Conservation (phyloP, 2,888 invertebrate species). For the Lobophora halterata region DNA sequence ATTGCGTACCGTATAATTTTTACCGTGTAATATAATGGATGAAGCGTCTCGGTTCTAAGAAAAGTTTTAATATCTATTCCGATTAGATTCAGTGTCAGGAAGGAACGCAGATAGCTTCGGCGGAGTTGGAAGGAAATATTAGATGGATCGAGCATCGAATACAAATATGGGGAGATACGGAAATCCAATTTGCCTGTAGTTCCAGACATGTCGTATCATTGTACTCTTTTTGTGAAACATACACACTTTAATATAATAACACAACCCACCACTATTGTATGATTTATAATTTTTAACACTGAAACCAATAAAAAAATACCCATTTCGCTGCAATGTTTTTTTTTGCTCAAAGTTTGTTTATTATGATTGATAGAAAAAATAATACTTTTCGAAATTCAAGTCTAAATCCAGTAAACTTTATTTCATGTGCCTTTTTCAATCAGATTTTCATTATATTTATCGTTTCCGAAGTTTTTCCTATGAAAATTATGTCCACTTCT, state of each 20-base stretch:
- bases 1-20: conserved; percentile 42
- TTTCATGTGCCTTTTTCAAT: too few relatives aligned
- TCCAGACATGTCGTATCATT: conserved; percentile 76
- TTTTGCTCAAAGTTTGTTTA: too few relatives aligned
- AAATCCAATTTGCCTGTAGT: conserved; percentile 76
- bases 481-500: too few relatives aligned
- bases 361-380: too few relatives aligned
- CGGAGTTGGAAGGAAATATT: conserved; percentile 77
- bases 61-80: conserved; percentile 81
- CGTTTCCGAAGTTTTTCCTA: too few relatives aligned
- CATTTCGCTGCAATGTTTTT: too few relatives aligned
- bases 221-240: conserved; percentile 68
- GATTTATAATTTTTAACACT: too few relatives aligned
- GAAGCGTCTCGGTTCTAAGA: conserved; percentile 62
- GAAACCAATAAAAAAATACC: too few relatives aligned
- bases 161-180: conserved; percentile 79
- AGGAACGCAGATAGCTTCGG: conserved; percentile 75
- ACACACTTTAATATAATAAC: conserved; percentile 69
- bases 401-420: too few relatives aligned
- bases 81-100: conserved; percentile 81
- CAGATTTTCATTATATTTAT: too few relatives aligned
- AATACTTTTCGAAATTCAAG: too few relatives aligned
- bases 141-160: conserved; percentile 77
- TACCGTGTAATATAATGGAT: conserved; percentile 43
- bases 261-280: conserved; percentile 38